Conservation (phyloP, 1,140 invertebrate genomes). For the Dolichoris vasculosae region DNA sequence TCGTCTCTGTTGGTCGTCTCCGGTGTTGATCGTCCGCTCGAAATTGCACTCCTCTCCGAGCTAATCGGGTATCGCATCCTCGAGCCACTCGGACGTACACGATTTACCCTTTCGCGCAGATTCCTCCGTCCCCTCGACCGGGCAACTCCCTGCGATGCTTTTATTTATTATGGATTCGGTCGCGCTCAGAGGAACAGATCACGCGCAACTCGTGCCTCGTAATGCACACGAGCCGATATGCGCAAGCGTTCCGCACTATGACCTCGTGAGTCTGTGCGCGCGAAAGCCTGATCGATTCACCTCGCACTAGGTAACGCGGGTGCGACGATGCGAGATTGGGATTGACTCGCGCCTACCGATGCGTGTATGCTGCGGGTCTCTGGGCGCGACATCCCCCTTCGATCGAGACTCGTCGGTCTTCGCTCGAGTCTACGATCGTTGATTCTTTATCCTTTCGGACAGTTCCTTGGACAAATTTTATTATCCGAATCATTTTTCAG, state of each 20-base stretch:
- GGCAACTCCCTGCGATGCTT: background rate
- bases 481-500: background rate
- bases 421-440: background rate
- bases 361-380: too few species aligned
- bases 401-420: constrained; percentile 27
- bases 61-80: background rate
- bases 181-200: background rate
- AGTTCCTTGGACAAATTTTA: background rate
- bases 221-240: background rate
- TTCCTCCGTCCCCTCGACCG: background rate
- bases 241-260: background rate
- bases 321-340: constrained; percentile 3
- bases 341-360: background rate
- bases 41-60: background rate
- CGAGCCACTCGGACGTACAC: background rate
- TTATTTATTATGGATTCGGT: background rate
- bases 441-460: background rate
- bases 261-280: background rate
- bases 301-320: background rate
- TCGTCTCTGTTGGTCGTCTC: too few species aligned
- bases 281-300: background rate
- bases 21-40: too few species aligned
- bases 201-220: background rate
- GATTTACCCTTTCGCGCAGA: background rate
- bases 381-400: background rate